Base-by-base conservation (phyloP, 2,113 vertebrate genomes). In the Amphiprion percula region DNA sequence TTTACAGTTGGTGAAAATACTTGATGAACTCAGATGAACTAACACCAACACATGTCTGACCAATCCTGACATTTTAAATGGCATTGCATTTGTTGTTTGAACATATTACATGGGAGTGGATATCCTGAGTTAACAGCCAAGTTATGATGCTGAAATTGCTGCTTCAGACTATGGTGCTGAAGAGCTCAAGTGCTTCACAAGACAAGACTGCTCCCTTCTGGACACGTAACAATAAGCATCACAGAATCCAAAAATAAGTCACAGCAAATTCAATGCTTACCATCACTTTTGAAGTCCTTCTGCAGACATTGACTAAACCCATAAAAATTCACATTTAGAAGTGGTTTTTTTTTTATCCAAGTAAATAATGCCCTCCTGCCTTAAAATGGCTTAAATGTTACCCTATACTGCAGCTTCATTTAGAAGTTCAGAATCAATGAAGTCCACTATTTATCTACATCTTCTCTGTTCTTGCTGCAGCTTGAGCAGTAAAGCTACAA, bases 131-230 rank as follows among this genome's bases (percentile, higher is more conserved):
- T 1, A 71, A 47, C 33, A 65, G 58, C 15, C 4, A 26, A 28
- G n/a, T 4, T 49, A 47, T 23, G 16, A 14, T n/a, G 9, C n/a
- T 73, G 10, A 41, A 26, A 49, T 30, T 15, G 12, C 3, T 24
- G 17, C 11, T 37, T 69, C 50, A 79, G 17, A 10, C 30, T 41
- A 12, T 11, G 2, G 17, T 6, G 24, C 39, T 58, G 62, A 50
- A 33, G 12, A 47, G 17, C 12, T 21, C 37, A 4, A 55, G 49
- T 23, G 14, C 52, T 65, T 71, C 56, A 15, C 56, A 28, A 73
- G 33, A 70, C 70, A 80, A 83, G 44, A 67, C 76, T 87, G 91
- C 86, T 10, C 83, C 68, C 92, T 90, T 52, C 65, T 91, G 92
- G 86, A 88, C 67, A 70, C 17, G 69, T 2, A 37, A 37, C 33